Evolutionary conservation across 2,113 vertebrate species (phyloP), one percentile per base, ranked within the genome.

Genomic region (Lophius piscatorius): DNA sequence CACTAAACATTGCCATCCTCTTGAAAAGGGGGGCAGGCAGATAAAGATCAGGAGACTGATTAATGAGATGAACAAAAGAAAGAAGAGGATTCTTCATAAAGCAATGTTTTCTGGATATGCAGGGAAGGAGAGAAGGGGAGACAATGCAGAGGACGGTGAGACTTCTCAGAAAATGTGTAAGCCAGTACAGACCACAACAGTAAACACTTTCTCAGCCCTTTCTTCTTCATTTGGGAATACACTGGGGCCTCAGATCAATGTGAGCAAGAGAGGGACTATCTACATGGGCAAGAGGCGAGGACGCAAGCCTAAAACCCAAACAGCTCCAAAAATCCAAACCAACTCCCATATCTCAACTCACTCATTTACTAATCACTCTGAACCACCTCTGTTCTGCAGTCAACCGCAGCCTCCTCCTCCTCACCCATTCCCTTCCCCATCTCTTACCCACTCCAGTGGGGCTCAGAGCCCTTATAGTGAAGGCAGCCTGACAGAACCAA

Each of bases 221-320:
- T 94, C 97, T 14, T 94, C 94, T 62, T 95, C 96, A 0, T 97
- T 99, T 38, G 92, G 95, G 59, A 94, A 94, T 5, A 97, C 94
- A 52, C 81, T 96, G 49, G 95, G 95, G 44, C 96, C 96, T 80
- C 97, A 99, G 73, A 98, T 99, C 78, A 99, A 99, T 2, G 95
- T 99, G 58, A 99, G 97, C 86, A 99, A 99, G 89, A 95, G 95
- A 89, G 97, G 97, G 65, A 99, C 97, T 0, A 99, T 99, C 84
- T 99, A 99, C 67, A 98, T 99, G 91, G 97, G 97, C 68, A 99
- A 99, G 63, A 94, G 95, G 73, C 91, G 97, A 80, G 97, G 97
- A 22, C 92, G 97, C 47, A 99, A 99, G 60, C 97, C 97, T 2
- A 99, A 98, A 87, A 89, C 91, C 36, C 83, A 83, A 46, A 67